Conservation (phyloP, 2,113 vertebrate species). For the Pagrus major region DNA sequence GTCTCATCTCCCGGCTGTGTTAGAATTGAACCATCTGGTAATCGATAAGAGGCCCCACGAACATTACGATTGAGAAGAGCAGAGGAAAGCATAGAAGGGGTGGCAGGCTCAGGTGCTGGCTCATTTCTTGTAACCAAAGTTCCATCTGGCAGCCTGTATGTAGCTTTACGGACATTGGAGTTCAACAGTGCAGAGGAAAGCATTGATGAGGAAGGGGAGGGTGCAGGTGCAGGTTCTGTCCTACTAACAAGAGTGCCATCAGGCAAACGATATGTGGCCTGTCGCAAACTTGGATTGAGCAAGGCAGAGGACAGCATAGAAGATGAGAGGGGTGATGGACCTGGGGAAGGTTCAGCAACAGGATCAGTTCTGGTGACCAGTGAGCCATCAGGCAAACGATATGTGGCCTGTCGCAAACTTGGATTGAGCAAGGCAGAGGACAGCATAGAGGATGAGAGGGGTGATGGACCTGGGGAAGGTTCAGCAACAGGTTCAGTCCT, state of each 20-base stretch:
- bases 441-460: constrained; percentile 63
- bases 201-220: constrained; percentile 52
- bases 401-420: constrained; percentile 68
- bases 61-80: constrained; percentile 73
- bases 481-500: constrained; percentile 64
- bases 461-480: constrained; percentile 26
- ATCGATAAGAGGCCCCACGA: constrained; percentile 66
- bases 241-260: constrained; percentile 70
- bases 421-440: constrained; percentile 74
- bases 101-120: constrained; percentile 31
- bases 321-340: constrained; percentile 45
- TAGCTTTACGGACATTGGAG: constrained; percentile 55
- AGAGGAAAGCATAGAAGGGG: constrained; percentile 68
- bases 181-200: constrained; percentile 73
- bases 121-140: constrained; percentile 58
- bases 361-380: constrained; percentile 66
- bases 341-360: constrained; percentile 41
- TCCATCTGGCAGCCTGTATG: constrained; percentile 69
- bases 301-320: constrained; percentile 74
- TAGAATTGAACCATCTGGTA: constrained; percentile 74
- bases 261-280: constrained; percentile 74
- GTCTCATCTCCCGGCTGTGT: constrained; percentile 38
- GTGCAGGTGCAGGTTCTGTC: constrained; percentile 56
- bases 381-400: constrained; percentile 74
- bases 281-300: constrained; percentile 65